Conservation (phyloP, 2,113 vertebrate species). For the Saguinus midas region DNA sequence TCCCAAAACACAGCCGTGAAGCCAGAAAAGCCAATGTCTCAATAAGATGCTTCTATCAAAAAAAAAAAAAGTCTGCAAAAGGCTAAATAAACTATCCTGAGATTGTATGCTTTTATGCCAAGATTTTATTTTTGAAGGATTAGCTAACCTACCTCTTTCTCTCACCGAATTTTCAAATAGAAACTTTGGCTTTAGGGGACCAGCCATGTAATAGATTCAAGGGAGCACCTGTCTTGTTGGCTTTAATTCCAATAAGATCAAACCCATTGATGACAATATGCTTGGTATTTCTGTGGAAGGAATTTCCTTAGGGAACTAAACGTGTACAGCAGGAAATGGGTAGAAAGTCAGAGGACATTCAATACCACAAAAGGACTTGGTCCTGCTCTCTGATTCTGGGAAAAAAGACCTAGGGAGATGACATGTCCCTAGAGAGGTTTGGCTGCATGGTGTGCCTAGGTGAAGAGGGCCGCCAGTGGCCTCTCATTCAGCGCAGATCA, state of each 20-base stretch:
- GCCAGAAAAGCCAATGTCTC: background rate
- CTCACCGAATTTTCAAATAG: background rate
- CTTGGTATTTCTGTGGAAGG: too few relatives aligned
- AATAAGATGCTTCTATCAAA: background rate
- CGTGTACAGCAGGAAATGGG: background rate
- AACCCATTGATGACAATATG: background rate
- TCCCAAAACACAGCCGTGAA: background rate
- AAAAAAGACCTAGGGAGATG: too few relatives aligned
- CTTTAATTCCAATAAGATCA: background rate
- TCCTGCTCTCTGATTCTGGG: too few relatives aligned
- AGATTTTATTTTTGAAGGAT: background rate
- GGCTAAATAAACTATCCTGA: background rate
- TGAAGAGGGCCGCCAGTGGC: fast-evolving
- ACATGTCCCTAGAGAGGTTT: background rate
- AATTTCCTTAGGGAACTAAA: background rate
- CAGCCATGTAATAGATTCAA: background rate
- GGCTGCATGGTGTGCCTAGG: fast-evolving
- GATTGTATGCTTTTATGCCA: background rate
- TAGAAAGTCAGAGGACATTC: background rate
- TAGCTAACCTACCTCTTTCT: background rate
- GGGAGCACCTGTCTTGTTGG: fast-evolving
- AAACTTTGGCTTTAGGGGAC: background rate
- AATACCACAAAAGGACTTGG: too few relatives aligned
- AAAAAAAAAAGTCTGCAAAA: background rate
- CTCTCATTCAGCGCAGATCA: background rate